These are phyloP conservation scores for Akabosia matsudoensis DNA, from an alignment of 1,140 invertebrate genomes.

Conservation along the genomic window DNA sequence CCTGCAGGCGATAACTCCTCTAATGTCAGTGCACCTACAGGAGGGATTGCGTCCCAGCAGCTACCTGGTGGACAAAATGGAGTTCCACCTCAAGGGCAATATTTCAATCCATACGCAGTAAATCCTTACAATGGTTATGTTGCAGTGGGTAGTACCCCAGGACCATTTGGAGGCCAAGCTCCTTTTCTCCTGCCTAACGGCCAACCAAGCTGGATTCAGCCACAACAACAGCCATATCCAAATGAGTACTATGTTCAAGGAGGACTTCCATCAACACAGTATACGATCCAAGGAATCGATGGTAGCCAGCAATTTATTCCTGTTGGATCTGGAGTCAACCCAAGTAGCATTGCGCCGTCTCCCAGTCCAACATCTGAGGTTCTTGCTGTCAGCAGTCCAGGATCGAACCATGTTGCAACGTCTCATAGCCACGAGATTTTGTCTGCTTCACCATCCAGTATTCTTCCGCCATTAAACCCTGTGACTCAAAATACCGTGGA, in stretches of 20 bases:
- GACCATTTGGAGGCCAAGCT: neutral
- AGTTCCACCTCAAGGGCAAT: constrained; percentile 11
- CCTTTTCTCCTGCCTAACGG: neutral
- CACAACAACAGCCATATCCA: neutral
- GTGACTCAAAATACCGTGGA: neutral
- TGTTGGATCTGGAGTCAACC: neutral
- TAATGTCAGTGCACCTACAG: neutral
- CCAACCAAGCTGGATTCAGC: neutral
- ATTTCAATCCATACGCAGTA: neutral
- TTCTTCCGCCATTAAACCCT: neutral
- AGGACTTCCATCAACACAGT: neutral
- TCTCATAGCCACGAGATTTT: neutral
- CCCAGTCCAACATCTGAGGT: too few species aligned
- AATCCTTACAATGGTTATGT: constrained; percentile 1
- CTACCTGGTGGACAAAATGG: neutral
- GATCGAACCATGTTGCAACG: neutral
- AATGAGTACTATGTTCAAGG: neutral
- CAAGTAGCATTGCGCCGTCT: constrained; percentile 7
- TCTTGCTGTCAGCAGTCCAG: neutral
- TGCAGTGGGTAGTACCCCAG: neutral
- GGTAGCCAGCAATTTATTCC: constrained; percentile 4
- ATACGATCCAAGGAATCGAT: neutral
- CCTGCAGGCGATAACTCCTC: neutral
- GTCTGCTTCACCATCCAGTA: neutral
- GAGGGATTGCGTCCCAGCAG: neutral